A percentile compares a stretch with the other conserved stretches of the same genome.
Conservation (phyloP, 2,797 vertebrate genomes). For the Dermochelys coriacea region DNA sequence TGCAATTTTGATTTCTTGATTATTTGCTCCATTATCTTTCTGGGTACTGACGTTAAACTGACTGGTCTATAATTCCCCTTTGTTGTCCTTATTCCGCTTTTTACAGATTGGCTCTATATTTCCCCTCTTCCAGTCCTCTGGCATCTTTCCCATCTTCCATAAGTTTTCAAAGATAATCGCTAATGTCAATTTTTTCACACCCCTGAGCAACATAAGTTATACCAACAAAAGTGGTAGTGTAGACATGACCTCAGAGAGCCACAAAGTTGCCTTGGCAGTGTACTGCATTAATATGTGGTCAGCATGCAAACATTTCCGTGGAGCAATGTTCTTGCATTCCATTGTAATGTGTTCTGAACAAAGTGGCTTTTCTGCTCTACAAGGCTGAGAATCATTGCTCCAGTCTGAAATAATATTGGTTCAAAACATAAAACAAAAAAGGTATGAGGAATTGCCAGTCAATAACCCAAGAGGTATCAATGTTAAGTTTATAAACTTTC, state of each 20-base stretch:
- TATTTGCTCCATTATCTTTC: neutral
- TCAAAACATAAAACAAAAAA: neutral
- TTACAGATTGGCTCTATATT: too few relatives aligned
- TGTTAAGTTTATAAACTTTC: neutral
- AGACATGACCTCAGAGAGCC: neutral
- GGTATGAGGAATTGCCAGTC: neutral
- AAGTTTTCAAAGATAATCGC: neutral
- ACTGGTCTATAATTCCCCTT: neutral
- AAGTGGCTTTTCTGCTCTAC: neutral
- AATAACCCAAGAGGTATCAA: neutral
- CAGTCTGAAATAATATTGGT: neutral
- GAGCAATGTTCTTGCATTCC: neutral
- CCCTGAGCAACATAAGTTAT: too few relatives aligned
- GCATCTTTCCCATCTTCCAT: neutral
- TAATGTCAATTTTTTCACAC: too few relatives aligned
- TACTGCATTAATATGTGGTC: neutral
- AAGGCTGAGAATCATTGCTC: neutral
- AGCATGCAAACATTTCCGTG: neutral
- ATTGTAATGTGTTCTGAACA: neutral
- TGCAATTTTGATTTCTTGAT: neutral
- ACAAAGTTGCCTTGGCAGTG: neutral
- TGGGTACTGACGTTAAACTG: neutral
- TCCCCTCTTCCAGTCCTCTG: neutral
- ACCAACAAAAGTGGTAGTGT: too few relatives aligned
- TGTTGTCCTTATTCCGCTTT: neutral